These are phyloP conservation scores for Caenorhabditis drosophilae DNA, from an alignment of 2,888 invertebrate species.

Conservation along the genomic window DNA sequence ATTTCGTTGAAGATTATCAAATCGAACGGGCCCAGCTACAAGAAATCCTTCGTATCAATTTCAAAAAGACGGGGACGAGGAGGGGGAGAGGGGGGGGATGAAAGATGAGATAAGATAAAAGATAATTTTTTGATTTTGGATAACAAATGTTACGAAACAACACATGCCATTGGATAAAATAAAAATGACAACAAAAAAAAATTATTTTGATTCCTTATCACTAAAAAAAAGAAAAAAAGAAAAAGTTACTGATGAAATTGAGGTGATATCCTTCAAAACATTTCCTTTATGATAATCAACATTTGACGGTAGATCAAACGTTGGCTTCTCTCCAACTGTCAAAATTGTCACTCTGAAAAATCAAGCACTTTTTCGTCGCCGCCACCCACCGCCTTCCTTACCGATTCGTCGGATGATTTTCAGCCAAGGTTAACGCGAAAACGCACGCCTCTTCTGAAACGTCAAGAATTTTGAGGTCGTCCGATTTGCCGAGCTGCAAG, in stretches of 20 bases:
- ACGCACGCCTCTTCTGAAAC: slow-evolving; percentile 56
- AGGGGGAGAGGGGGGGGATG: too few relatives aligned
- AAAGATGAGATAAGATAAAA: too few relatives aligned
- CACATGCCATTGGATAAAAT: too few relatives aligned
- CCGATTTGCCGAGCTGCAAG: slow-evolving; percentile 45
- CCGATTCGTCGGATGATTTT: slow-evolving; percentile 51
- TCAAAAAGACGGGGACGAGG: too few relatives aligned
- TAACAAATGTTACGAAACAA: too few relatives aligned
- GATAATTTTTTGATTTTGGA: too few relatives aligned
- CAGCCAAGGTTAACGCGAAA: slow-evolving; percentile 52
- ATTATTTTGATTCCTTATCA: too few relatives aligned
- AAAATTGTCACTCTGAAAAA: slow-evolving; percentile 40
- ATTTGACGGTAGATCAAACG: slow-evolving; percentile 46
- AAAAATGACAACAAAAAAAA: too few relatives aligned
- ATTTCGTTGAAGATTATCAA: slow-evolving; percentile 53
- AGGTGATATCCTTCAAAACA: slow-evolving; percentile 13
- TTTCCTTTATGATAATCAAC: slow-evolving; percentile 45
- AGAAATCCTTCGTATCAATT: too few relatives aligned
- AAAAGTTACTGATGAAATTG: slow-evolving; percentile 26
- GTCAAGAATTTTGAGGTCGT: slow-evolving; percentile 47
- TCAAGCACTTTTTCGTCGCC: background rate
- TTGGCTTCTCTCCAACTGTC: slow-evolving; percentile 41
- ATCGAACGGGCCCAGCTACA: slow-evolving; percentile 40
- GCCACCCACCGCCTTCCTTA: slow-evolving; percentile 2
- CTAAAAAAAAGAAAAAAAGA: too few relatives aligned